Evolutionary conservation across 1,140 invertebrate genomes (phyloP).

Genomic region (Hesperophylax magnus): DNA sequence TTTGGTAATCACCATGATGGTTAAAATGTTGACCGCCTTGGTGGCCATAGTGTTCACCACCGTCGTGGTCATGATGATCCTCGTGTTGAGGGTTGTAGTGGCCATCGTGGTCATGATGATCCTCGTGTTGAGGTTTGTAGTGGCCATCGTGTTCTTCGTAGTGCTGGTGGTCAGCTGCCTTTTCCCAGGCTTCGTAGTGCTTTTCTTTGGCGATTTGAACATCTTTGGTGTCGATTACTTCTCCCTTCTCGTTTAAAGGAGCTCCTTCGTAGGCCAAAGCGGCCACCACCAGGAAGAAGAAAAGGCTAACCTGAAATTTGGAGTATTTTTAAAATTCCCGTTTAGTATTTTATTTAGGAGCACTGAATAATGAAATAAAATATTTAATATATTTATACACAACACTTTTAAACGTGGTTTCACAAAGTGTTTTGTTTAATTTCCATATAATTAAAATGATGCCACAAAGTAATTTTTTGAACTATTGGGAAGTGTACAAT

Average conservation of each 20-base stretch:
- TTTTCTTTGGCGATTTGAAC: constrained; percentile 67
- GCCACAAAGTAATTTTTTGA: no score
- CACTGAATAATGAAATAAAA: no score
- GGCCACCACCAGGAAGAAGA: constrained; percentile 1
- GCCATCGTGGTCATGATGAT: background rate
- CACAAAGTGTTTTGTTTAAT: no score
- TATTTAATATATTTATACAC: no score
- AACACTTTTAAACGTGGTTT: no score
- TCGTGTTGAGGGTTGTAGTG: background rate
- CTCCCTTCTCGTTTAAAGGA: constrained; percentile 36
- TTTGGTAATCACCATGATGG: no score
- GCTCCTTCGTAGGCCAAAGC: constrained; percentile 27
- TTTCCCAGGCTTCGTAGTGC: constrained; percentile 59
- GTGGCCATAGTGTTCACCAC: background rate
- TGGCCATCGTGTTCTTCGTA: background rate
- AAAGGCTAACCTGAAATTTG: constrained; percentile 3
- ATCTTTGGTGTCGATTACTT: constrained; percentile 68
- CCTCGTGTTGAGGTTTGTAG: background rate
- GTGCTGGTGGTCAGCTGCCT: constrained; percentile 52
- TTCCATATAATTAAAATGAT: no score
- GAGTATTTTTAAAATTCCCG: no score
- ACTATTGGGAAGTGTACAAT: no score
- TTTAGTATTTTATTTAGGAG: no score
- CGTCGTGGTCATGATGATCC: background rate
- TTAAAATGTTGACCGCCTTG: no score